These are phyloP conservation scores for Leptocoma aspasia DNA, from an alignment of 2,113 vertebrate genomes.

Conservation along the genomic window DNA sequence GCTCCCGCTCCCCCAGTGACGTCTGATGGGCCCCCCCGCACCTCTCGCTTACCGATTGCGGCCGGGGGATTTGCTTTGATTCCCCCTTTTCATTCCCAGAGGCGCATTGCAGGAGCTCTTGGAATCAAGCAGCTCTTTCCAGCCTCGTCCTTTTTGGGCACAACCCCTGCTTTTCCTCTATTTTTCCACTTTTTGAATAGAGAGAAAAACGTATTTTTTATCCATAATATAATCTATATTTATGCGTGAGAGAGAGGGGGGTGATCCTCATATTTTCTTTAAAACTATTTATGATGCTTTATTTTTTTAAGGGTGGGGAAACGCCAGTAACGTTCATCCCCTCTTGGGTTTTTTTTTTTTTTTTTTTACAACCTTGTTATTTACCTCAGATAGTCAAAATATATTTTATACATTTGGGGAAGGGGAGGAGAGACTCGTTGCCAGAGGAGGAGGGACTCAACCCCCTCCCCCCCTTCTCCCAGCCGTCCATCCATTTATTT, in stretches of 20 bases:
- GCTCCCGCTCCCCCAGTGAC: conserved; percentile 85
- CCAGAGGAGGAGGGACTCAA: not conserved
- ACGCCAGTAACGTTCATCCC: not conserved
- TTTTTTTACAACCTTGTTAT: conserved; percentile 6
- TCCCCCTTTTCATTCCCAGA: not conserved
- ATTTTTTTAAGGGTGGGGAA: not conserved
- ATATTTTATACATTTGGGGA: conserved; percentile 20
- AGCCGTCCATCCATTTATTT: not conserved
- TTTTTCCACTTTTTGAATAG: conserved; percentile 44
- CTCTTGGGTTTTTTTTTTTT: not conserved
- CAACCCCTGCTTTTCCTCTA: not conserved
- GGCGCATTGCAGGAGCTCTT: not conserved
- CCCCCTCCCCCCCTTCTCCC: not conserved
- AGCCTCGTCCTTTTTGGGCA: not conserved
- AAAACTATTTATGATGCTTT: not conserved
- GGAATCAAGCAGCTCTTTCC: not conserved
- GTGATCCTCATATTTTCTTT: conserved; percentile 35
- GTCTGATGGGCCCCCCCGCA: conserved; percentile 69
- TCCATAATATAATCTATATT: conserved; percentile 2
- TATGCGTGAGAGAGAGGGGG: not conserved
- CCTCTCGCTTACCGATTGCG: accelerated
- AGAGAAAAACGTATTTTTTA: conserved; percentile 50
- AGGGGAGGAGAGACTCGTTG: not conserved
- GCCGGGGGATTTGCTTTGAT: not conserved
- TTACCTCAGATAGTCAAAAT: conserved; percentile 39